Evolutionary conservation across 2,797 vertebrate species (phyloP), one percentile per base, ranked within the genome.

Genomic region (Hoplostethus atlanticus): DNA sequence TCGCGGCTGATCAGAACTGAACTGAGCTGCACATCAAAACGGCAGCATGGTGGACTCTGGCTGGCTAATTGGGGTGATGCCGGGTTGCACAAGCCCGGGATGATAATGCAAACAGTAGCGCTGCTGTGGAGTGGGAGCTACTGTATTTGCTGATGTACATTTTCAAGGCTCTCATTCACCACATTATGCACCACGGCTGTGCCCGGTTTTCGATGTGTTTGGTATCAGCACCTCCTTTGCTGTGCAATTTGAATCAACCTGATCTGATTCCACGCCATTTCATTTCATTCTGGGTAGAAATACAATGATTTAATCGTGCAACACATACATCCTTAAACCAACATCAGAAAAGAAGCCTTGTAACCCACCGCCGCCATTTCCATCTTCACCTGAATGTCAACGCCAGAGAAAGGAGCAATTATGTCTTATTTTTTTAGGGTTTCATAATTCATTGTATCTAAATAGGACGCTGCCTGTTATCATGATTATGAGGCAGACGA

Each of bases 391-490:
- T 81, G 64, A 86, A 81, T 83, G 84, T 83, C 85, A 86, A 68
- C 44, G 50, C 71, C 68, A 80, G 69, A 67, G 79, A 77, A 83
- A 85, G 64, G 81, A 84, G 80, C 68, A 81, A 86, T 79, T 80
- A 57, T 71, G 79, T 85, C 86, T 90, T 91, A 64, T 87, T 92
- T 87, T 90, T 68, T 47, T 73, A 85, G 81, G 73, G 67, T 91
- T 92, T 89, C 94, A 94, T 94, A 90, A 94, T 94, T 94, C 86
- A 94, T 89, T 79, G 55, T 80, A 73, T 89, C 77, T 93, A 93
- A 93, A 93, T 93, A 93, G 91, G 91, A 92, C 90, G 90, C 84
- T 86, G 87, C 79, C 87, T 92, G 87, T 85, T 91, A 88, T 90
- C 91, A 90, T 85, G 76, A 90, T 84, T 79, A 65, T 44, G 81